Evolutionary conservation across 2,888 invertebrate species (phyloP), one percentile per base, ranked within the genome.

Genomic region (Cistogaster globosa): DNA sequence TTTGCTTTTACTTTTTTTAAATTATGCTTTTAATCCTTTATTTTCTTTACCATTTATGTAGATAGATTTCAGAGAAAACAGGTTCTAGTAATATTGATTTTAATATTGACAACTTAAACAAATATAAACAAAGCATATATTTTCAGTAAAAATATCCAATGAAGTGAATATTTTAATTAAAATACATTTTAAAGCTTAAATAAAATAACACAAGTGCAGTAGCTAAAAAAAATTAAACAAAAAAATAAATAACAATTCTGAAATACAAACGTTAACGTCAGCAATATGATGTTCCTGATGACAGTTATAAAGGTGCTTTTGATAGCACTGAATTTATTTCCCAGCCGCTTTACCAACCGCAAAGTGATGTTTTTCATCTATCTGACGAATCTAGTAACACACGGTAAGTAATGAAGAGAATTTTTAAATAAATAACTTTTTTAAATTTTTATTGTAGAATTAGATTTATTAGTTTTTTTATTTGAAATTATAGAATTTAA

Each of bases 311-410:
- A 93, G 90, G 89, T 93, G 87, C 89, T 93, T 87, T 89, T 93
- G 85, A 92, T 93, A 89, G 90, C 92, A 83, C 88, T 93, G 83
- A 93, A 93, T 87, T 91, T 93, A 88, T 91, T 92, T 87, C 93
- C 93, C 82, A 92, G 92, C 89, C 92, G 93, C 57, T 92, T 92
- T 86, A 93, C 92, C 86, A 92, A 91, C 89, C 92, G 92, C 85
- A 92, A 92, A 88, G 89, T 93, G 87, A 90, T 93, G 90, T 93
- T 93, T 87, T 87, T 93, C 87, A 91, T 93, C 86, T 93, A 93
- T 86, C 88, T 93, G 88, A 91, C 92, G 57, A 93, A 93, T 86
- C 86, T 93, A 67, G 93, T 93, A 69, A 92, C 93, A 83, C 92
- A 93, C 85, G 93, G 93, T 93, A 88, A 93, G 93, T 90, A 67